phyloP scores from a whole-genome alignment of 2,888 invertebrate species.

The Lissonota sp. region DNA sequence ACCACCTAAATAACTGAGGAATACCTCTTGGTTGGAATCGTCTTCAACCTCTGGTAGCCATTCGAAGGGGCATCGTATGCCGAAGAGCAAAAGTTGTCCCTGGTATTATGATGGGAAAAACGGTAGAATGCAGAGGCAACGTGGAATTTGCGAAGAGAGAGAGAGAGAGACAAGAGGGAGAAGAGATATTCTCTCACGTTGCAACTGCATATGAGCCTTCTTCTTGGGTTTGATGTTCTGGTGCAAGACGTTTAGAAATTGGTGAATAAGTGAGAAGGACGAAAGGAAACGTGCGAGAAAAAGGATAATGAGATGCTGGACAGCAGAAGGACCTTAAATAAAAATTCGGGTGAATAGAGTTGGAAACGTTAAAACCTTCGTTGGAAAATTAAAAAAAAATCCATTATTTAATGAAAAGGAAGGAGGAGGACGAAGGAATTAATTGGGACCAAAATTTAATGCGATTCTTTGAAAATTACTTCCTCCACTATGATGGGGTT shows the following conservation, averaged over 20 bases:
- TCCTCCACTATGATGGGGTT: too few relatives aligned
- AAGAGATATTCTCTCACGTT: conserved; percentile 11
- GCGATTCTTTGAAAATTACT: too few relatives aligned
- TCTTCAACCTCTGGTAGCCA: conserved; percentile 2
- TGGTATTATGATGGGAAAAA: conserved; percentile 75
- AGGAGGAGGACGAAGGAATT: too few relatives aligned
- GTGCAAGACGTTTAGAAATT: conserved; percentile 73
- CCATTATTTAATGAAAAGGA: too few relatives aligned
- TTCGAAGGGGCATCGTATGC: conserved; percentile 32
- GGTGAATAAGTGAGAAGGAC: conserved; percentile 69
- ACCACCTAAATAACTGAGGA: conserved; percentile 62
- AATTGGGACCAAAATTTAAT: too few relatives aligned
- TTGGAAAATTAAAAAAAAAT: too few relatives aligned
- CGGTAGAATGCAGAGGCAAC: conserved; percentile 68
- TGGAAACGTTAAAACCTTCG: too few relatives aligned
- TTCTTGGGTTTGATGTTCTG: conserved; percentile 52
- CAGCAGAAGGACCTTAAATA: too few relatives aligned
- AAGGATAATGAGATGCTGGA: conserved; percentile 1
- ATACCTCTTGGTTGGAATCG: conserved; percentile 40
- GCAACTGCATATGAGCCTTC: not conserved
- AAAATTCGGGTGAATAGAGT: too few relatives aligned
- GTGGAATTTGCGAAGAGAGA: conserved; percentile 68
- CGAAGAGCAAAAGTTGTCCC: conserved; percentile 71
- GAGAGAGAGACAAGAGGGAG: conserved; percentile 1
- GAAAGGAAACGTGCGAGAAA: conserved; percentile 33